A percentile compares a stretch with the other conserved stretches of the same genome.
These are phyloP conservation scores for Ganaspis brasiliensis DNA, from an alignment of 2,888 invertebrate species.

Conservation along the genomic window DNA sequence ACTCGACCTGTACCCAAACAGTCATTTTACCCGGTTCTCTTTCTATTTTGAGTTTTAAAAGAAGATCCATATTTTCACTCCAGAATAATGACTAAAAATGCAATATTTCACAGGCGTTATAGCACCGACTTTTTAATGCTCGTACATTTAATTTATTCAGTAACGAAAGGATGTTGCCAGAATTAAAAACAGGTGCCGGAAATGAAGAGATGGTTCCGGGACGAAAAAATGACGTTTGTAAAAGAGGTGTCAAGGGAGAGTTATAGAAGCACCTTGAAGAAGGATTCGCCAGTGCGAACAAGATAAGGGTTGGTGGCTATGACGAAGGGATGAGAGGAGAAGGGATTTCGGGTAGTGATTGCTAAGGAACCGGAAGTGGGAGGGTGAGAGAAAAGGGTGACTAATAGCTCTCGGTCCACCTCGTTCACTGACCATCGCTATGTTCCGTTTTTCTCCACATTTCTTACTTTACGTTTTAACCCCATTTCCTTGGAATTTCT, in stretches of 20 bases:
- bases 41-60: too few species aligned
- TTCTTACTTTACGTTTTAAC: conserved; percentile 55
- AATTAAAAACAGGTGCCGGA: not conserved
- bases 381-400: conserved; percentile 64
- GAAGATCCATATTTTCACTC: too few species aligned
- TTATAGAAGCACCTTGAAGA: conserved; percentile 67
- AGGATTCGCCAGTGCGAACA: conserved; percentile 68
- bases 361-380: conserved; percentile 62
- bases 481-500: conserved; percentile 18
- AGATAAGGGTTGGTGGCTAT: conserved; percentile 73
- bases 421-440: conserved; percentile 66
- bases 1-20: too few species aligned
- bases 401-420: conserved; percentile 69
- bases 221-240: conserved; percentile 61
- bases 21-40: too few species aligned
- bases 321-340: conserved; percentile 50
- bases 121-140: too few species aligned
- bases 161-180: not conserved
- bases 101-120: too few species aligned
- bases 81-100: too few species aligned
- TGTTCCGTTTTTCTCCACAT: conserved; percentile 64
- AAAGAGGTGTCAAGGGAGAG: conserved; percentile 70
- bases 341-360: conserved; percentile 55
- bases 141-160: not conserved
- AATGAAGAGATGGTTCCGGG: not conserved